A percentile compares a stretch with the other conserved stretches of the same genome.
phyloP scores from a whole-genome alignment of 2,797 vertebrate genomes.

The Coregonus suidteri region DNA sequence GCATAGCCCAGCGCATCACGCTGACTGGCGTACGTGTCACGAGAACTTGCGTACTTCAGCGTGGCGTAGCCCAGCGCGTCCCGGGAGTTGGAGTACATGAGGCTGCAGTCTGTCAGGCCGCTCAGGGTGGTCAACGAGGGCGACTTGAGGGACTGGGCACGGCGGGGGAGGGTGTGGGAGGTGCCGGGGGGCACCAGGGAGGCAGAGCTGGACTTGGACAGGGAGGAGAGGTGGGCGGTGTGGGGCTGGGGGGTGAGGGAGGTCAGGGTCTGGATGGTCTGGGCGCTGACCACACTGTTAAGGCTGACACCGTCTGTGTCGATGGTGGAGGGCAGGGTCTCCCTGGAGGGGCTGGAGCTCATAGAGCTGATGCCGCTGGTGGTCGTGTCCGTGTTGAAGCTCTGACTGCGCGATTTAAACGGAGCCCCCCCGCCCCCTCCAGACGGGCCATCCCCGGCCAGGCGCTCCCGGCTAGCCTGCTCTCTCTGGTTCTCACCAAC shows the following conservation, averaged over 20 bases:
- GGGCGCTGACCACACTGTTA: conserved; percentile 82
- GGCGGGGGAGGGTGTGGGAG: conserved; percentile 84
- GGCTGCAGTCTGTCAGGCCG: conserved; percentile 83
- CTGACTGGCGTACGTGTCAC: conserved; percentile 69
- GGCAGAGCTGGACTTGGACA: conserved; percentile 83
- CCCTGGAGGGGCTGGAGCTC: conserved; percentile 85
- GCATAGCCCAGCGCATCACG: conserved; percentile 86
- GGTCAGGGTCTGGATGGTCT: conserved; percentile 78
- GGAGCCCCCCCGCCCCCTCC: conserved; percentile 61
- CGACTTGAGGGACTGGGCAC: conserved; percentile 84
- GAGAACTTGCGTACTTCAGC: conserved; percentile 74
- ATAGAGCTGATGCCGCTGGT: conserved; percentile 88
- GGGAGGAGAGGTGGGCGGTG: conserved; percentile 79
- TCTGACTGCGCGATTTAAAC: conserved; percentile 87
- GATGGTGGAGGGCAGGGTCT: conserved; percentile 74
- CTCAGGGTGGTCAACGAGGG: conserved; percentile 82
- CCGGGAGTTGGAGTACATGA: conserved; percentile 82
- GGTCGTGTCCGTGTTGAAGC: conserved; percentile 88
- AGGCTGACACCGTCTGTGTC: conserved; percentile 83
- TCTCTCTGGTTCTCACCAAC: conserved; percentile 76
- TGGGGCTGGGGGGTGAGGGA: conserved; percentile 74
- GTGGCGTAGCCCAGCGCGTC: conserved; percentile 86
- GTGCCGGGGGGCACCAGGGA: conserved; percentile 81
- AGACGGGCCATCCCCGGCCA: conserved; percentile 75
- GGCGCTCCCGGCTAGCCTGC: conserved; percentile 77